Evolutionary conservation across 2,797 vertebrate genomes (phyloP).

Genomic region (Pagetopsis macropterus): DNA sequence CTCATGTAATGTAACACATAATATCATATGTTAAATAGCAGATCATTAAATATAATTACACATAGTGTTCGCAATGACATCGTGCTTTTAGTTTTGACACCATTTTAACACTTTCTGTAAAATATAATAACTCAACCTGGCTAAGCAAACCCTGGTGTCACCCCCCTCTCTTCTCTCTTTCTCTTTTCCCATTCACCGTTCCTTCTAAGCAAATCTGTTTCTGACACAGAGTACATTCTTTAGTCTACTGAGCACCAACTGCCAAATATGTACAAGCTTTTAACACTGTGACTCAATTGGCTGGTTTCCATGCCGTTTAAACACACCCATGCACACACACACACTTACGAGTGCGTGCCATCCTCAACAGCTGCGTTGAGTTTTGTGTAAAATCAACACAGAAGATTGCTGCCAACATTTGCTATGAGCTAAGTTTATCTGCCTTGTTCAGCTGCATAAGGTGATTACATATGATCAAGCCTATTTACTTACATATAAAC

Average conservation of each 20-base stretch:
- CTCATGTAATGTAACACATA: neutral
- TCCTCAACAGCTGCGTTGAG: conserved; percentile 53
- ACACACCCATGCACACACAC: conserved; percentile 33
- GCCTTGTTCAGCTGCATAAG: conserved; percentile 20
- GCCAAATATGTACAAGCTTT: conserved; percentile 77
- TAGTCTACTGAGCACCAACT: conserved; percentile 65
- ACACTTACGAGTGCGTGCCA: conserved; percentile 17
- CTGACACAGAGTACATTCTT: conserved; percentile 56
- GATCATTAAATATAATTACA: neutral
- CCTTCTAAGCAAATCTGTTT: conserved; percentile 57
- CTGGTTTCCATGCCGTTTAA: conserved; percentile 61
- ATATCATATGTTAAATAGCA: neutral
- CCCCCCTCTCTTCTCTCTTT: conserved; percentile 35
- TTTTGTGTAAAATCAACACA: conserved; percentile 48
- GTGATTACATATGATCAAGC: conserved; percentile 22
- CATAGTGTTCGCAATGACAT: neutral
- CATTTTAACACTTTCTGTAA: neutral
- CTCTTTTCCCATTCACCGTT: conserved; percentile 51
- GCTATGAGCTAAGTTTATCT: conserved; percentile 26
- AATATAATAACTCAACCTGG: conserved; percentile 19
- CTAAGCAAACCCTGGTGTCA: conserved; percentile 30
- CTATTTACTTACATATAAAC: conserved; percentile 21
- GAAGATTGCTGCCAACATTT: conserved; percentile 24
- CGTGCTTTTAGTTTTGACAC: neutral
- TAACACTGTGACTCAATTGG: conserved; percentile 73